A percentile compares a stretch with the other conserved stretches of the same genome.
These are phyloP conservation scores for Calameuta filiformis DNA, from an alignment of 2,888 invertebrate species.

Conservation along the genomic window DNA sequence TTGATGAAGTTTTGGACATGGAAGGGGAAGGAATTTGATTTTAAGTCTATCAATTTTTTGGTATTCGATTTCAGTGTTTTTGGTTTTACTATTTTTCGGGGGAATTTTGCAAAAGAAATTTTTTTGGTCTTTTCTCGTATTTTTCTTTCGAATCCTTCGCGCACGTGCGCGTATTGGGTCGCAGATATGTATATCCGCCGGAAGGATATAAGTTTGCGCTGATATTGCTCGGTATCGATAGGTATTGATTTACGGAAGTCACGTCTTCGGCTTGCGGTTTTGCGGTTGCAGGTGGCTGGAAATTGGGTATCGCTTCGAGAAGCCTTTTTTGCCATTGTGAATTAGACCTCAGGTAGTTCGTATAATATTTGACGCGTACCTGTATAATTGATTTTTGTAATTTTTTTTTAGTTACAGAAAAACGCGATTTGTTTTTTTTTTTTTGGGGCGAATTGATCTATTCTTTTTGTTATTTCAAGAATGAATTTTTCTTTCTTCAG, in stretches of 20 bases:
- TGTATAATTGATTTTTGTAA: too few species aligned
- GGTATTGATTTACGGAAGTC: conserved; percentile 42
- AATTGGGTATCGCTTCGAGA: conserved; percentile 22
- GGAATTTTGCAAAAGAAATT: background rate
- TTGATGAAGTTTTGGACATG: too few species aligned
- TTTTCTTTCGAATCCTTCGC: background rate
- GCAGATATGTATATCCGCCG: background rate
- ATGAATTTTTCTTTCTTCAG: conserved; percentile 51
- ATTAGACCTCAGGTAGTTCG: background rate
- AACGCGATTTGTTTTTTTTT: too few species aligned
- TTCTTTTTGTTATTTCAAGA: too few species aligned
- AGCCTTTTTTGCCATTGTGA: conserved; percentile 25
- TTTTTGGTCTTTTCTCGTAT: background rate
- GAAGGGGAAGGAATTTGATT: too few species aligned
- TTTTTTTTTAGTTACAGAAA: too few species aligned
- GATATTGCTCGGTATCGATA: background rate
- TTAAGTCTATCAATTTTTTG: too few species aligned
- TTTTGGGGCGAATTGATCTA: too few species aligned
- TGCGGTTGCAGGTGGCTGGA: conserved; percentile 47
- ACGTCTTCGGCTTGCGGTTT: conserved; percentile 44
- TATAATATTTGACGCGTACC: background rate
- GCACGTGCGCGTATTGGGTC: background rate
- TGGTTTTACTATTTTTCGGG: background rate
- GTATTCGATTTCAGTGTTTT: too few species aligned
- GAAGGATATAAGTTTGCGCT: background rate